A percentile compares a stretch with the other conserved stretches of the same genome.
Conservation (phyloP, 2,113 vertebrate genomes). For the Sialia sialis region DNA sequence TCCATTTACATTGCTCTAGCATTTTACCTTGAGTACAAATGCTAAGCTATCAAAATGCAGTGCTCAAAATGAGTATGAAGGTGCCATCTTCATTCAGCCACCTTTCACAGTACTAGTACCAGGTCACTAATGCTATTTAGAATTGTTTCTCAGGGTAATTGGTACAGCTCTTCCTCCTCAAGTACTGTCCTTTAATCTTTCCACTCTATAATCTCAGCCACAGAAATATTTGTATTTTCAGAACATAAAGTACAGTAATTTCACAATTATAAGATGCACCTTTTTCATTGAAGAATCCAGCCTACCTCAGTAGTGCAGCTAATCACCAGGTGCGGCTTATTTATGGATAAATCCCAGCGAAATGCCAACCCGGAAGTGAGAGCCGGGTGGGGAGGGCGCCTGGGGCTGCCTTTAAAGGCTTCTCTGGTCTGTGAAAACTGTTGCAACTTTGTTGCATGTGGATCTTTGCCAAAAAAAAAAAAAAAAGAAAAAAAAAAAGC, state of each 20-base stretch:
- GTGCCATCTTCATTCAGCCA: background rate
- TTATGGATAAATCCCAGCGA: no score
- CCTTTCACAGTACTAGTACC: background rate
- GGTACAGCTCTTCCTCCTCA: background rate
- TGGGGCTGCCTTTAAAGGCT: no score
- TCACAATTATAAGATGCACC: no score
- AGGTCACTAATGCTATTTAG: background rate
- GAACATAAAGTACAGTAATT: background rate
- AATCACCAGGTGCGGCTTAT: no score
- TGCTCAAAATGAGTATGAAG: background rate
- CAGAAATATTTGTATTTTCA: constrained; percentile 2
- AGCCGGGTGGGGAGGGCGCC: no score
- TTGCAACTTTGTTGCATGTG: no score
- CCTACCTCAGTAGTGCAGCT: no score
- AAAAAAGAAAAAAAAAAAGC: no score
- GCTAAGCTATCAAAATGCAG: background rate
- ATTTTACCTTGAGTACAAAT: background rate
- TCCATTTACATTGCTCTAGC: background rate
- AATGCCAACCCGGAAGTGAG: no score
- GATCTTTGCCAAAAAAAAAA: no score
- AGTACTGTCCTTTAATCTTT: constrained; percentile 15
- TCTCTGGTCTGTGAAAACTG: no score
- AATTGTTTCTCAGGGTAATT: background rate
- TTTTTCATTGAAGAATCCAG: no score
- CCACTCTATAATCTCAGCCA: background rate